Base-by-base conservation (phyloP, 30 jellyfish, hydroid and myxozoan species). In the Aurelia coerulea region DNA sequence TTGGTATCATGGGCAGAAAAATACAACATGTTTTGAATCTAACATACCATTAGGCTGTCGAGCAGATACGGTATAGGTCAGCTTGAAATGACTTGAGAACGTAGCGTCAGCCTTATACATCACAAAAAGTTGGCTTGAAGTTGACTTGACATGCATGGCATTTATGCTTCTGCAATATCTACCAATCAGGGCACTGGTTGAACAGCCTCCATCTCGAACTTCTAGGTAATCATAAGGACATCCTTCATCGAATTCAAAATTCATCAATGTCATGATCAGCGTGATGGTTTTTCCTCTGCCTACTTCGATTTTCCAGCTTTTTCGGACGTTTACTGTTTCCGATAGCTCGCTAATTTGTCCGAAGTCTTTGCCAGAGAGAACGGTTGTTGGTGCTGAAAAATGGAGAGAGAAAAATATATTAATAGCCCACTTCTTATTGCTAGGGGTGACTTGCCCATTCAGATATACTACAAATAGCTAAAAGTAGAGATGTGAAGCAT, bases 191-290 rank as follows among this genome's bases (percentile, higher is more conserved):
- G 76, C 78, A 46, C 91, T 82, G 16, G 23, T 12, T 5, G 68
- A 6, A 13, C 42, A 67, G 72, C 72, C 85, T 16, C 95, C 95
- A 86, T 86, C 95, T 63, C 95, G 62, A 6, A 86, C 79, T 76
- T 86, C 95, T 4, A 86, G 51, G 68, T 86, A 75, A 51, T 86
- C 95, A 75, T 73, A 74, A 4, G 95, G 95, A 53, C 95, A 86
- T 4, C 95, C 95, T 78, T 86, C 95, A 10, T 86, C 80, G 37
- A 86, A 86, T 39, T 86, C 95, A 65, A 86, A 86, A 15, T 53
- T 37, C 69, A 32, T 23, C 63, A 86, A 0, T 35, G 29, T 76
- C 84, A 86, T 51, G 19, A 76, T 37, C 17, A 86, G 78, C 2
- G 83, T 67, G 23, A 86, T 70, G 56, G 34, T 86, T 8, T 64